A percentile compares a stretch with the other conserved stretches of the same genome.
phyloP scores from a whole-genome alignment of 2,113 vertebrate genomes.

The Hepsetus odoe region DNA sequence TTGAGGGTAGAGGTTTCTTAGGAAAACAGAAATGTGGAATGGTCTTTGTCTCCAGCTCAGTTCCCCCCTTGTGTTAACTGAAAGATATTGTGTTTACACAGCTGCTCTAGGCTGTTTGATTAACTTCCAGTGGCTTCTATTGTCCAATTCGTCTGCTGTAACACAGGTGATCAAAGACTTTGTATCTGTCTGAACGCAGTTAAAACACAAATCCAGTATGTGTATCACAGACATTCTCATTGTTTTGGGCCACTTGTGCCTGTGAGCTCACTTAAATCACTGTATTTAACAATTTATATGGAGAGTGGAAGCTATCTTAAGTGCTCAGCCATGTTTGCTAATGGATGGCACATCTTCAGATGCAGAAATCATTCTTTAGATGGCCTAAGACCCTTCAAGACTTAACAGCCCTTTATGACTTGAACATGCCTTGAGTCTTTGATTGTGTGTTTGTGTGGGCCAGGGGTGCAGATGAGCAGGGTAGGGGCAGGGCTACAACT shows the following conservation, averaged over 20 bases:
- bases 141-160: slow-evolving; percentile 74
- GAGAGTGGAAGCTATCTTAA: slow-evolving; percentile 38
- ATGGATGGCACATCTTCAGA: slow-evolving; percentile 47
- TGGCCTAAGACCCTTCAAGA: slow-evolving; percentile 28
- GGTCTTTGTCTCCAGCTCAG: slow-evolving; percentile 69
- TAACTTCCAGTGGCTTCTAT: slow-evolving; percentile 77
- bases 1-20: slow-evolving; percentile 83
- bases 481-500: background rate
- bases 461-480: background rate
- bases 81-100: slow-evolving; percentile 88
- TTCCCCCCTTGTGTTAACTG: slow-evolving; percentile 71
- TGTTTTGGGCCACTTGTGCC: slow-evolving; percentile 1
- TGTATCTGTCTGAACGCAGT: background rate
- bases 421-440: slow-evolving; percentile 29
- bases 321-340: slow-evolving; percentile 46
- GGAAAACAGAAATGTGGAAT: slow-evolving; percentile 74
- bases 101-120: slow-evolving; percentile 84
- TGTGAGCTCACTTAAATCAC: slow-evolving; percentile 37
- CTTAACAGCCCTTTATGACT: slow-evolving; percentile 33
- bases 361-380: slow-evolving; percentile 44
- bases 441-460: background rate
- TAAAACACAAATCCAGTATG: background rate
- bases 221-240: background rate
- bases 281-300: slow-evolving; percentile 45
- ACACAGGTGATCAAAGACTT: slow-evolving; percentile 3